Evolutionary conservation across 35 echinoderm and acorn worm genomes (phyloP), one percentile per base, ranked within the genome.

Genomic region (Apostichopus japonicus): DNA sequence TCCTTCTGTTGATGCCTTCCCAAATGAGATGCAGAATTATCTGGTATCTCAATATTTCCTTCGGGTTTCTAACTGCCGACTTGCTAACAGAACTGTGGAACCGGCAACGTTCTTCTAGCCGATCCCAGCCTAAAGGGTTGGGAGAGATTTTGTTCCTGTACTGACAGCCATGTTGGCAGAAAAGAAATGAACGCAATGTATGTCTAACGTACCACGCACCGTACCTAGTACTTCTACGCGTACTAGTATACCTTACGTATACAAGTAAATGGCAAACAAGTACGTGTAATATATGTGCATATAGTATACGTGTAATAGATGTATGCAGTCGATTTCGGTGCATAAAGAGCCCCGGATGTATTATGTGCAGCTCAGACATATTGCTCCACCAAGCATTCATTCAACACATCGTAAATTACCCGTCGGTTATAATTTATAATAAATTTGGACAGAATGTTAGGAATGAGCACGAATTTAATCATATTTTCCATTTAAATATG

Each of bases 61-160:
- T 89, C 44, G 86, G 86, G 9, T 75, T 89, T 89, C 67, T 53
- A 19, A 72, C 63, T 89, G 86, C 86, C 86, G 86, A 89, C 24
- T 89, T 89, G 86, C 27, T 65, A 65, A 63, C 86, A 89, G 19
- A 89, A 11, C 59, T 72, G 13, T 53, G 61, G 86, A 51, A 89
- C 67, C 86, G 86, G 86, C 86, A 22, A 89, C 5, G 86, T 72
- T 89, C 25, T 82, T 89, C 24, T 10, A 67, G 86, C 86, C 86
- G 86, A 89, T 89, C 86, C 86, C 86, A 89, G 59, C 86, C 86
- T 89, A 89, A 89, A 89, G 86, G 86, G 86, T 89, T 89, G 86
- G 86, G 86, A 89, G 63, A 73, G 67, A 51, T 72, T 14, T 67
- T 11, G 24, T 21, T 89, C 62, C 62, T 22, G 23, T 89, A 53